Percentiles rank a stretch among this genome's conserved stretches.
Conservation (phyloP, 1,140 invertebrate genomes). For the Campoletis sonorensis region DNA sequence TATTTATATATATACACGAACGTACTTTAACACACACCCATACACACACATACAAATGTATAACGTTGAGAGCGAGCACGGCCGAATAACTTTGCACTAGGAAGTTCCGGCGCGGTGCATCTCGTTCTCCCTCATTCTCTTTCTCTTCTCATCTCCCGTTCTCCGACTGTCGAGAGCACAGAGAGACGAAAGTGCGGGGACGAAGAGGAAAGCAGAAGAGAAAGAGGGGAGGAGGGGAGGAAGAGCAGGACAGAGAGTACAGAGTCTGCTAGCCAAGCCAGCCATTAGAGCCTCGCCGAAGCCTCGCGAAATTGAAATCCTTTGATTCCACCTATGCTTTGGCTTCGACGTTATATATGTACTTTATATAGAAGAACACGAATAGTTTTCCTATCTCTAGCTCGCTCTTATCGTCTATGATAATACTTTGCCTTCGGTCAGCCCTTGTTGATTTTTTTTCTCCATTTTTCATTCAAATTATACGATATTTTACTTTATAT, state of each 20-base stretch:
- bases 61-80: constrained; percentile 31
- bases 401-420: not conserved
- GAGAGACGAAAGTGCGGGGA: not conserved
- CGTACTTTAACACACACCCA: not conserved
- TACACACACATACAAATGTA: constrained; percentile 13
- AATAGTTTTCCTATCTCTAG: not conserved
- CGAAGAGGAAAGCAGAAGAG: not conserved
- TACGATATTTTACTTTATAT: too few relatives aligned
- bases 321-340: constrained; percentile 36
- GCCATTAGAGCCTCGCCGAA: constrained; percentile 40
- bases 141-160: constrained; percentile 28
- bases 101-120: constrained; percentile 37
- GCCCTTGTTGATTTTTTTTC: too few relatives aligned
- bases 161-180: constrained; percentile 14
- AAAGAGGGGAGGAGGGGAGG: not conserved
- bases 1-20: not conserved
- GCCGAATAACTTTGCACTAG: constrained; percentile 44
- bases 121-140: constrained; percentile 14
- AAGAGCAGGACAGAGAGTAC: not conserved
- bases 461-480: too few relatives aligned
- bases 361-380: not conserved
- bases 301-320: constrained; percentile 44
- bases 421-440: too few relatives aligned
- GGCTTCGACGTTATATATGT: not conserved
- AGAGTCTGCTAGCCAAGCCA: constrained; percentile 34